Percentiles rank a stretch among this genome's conserved stretches.
Evolutionary conservation across 1,140 invertebrate species (phyloP).

Genomic region (Bombus consobrinus): DNA sequence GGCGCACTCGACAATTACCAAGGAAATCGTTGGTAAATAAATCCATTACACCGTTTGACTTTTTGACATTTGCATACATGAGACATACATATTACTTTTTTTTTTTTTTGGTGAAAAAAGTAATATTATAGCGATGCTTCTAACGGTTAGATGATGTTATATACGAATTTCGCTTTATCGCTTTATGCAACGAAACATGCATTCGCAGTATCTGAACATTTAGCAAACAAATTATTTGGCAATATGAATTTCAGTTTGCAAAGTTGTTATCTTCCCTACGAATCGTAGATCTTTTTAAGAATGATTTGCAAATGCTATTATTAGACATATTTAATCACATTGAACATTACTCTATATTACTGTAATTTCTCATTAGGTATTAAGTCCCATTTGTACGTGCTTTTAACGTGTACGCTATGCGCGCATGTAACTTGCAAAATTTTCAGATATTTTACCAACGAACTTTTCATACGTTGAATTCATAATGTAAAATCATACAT

Average conservation of each 20-base stretch:
- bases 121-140: not conserved
- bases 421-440: not conserved
- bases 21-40: slow-evolving; percentile 42
- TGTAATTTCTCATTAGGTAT: not conserved
- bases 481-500: not conserved
- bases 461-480: not conserved
- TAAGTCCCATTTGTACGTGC: not conserved
- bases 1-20: slow-evolving; percentile 28
- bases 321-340: not conserved
- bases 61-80: not conserved
- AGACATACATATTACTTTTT: no score
- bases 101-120: not conserved
- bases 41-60: slow-evolving; percentile 20
- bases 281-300: not conserved
- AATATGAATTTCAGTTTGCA: not conserved
- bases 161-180: not conserved
- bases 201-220: not conserved
- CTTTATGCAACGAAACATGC: not conserved
- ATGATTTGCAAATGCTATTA: not conserved
- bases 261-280: not conserved
- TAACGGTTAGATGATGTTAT: not conserved
- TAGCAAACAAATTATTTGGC: not conserved
- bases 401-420: no score
- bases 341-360: not conserved
- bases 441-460: not conserved